Evolutionary conservation across 2,113 vertebrate genomes (phyloP).

Genomic region (Pardalotus punctatus): DNA sequence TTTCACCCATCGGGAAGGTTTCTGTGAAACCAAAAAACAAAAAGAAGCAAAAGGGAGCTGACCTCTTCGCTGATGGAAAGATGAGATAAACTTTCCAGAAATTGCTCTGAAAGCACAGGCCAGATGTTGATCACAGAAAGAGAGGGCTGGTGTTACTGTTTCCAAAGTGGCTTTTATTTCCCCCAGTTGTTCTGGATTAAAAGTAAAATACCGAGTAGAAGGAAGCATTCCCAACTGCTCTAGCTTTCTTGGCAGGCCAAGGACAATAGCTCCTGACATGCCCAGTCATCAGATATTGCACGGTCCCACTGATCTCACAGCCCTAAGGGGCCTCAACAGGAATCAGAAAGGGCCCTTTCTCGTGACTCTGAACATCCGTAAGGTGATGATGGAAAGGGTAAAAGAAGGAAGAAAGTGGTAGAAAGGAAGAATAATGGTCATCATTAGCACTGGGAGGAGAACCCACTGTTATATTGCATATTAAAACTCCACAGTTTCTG

Average conservation of each 20-base stretch:
- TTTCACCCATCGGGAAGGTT: background rate
- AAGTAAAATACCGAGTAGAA: background rate
- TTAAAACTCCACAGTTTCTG: background rate
- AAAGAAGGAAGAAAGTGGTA: background rate
- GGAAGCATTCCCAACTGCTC: background rate
- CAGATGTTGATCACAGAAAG: background rate
- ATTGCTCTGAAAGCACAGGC: background rate
- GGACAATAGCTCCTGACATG: background rate
- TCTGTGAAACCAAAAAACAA: background rate
- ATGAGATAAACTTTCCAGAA: background rate
- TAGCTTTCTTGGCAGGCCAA: background rate
- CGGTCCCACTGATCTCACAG: background rate
- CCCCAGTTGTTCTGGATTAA: background rate
- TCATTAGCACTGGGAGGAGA: background rate
- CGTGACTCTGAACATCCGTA: background rate
- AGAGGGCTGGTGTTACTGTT: background rate
- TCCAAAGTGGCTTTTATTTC: background rate
- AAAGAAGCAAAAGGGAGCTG: background rate
- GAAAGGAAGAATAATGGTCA: background rate
- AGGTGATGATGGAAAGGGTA: background rate
- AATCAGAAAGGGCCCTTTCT: background rate
- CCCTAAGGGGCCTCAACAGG: background rate
- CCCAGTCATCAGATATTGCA: background rate
- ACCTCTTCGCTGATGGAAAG: background rate
- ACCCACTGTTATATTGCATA: accelerated